Base-by-base conservation (phyloP, 1,140 invertebrate species). In the Caenorhabditis tropicalis region DNA sequence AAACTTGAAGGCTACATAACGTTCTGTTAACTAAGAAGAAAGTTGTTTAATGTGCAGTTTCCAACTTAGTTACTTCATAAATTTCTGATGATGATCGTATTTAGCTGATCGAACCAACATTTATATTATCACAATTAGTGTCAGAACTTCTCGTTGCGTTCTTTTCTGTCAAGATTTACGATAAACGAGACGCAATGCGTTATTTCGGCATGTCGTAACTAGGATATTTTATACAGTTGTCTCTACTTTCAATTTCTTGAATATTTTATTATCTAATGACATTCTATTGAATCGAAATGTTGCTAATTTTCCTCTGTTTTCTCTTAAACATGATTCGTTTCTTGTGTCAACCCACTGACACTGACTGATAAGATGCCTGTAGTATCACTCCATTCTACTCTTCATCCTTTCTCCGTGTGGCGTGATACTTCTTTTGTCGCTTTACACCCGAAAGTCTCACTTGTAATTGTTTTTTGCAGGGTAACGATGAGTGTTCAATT, bases 401-500 rank as follows among this genome's bases (percentile, higher is more conserved):
- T 74, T 46, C 27, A n/a, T 43, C 43, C 36, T 74, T 39, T 24
- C 33, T 74, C 33, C 33, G n/a, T 74, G 65, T 39, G 33, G 65
- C 36, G 65, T 43, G 33, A 74, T 74, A 36, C 65, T 74, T 0
- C 43, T 7, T 24, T 74, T 46, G 7, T 74, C 33, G 6, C 24
- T 29, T 43, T 43, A 43, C 36, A 16, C 12, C 31, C 4, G 1
- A 5, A 53, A 6, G 19, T n/a, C 15, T n/a, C 46, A 10, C 12
- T 49, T 48, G 43, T 12, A 53, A 29, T 36, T 21, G 9, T 16
- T 81, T 81, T 36, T 74, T 43, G 9, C 36, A 84, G 56, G 31
- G 24, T 70, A 56, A 82, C 81, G 21, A 81, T 86, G 70, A 65
- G 36, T 19, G 82, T 56, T 87, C 51, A 90, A 43, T 21, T 88